Conservation (phyloP, 2,888 invertebrate genomes). For the Salticus scenicus region DNA sequence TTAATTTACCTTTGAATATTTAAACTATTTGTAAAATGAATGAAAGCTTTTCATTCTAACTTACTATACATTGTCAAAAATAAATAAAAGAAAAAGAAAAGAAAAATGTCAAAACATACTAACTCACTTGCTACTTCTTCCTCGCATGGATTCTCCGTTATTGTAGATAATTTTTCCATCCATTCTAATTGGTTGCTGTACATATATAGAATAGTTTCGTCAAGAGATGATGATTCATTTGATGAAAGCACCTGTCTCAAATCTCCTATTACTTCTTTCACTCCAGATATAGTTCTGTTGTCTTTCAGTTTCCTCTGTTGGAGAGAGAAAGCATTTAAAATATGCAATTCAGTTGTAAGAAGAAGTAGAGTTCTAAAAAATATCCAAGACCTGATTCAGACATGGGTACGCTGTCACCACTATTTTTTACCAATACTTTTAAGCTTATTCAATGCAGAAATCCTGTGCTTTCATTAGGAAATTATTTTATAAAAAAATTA, state of each 20-base stretch:
- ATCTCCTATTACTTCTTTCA: conserved; percentile 54
- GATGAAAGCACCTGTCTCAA: conserved; percentile 41
- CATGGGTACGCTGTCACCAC: no score
- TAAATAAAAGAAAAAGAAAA: no score
- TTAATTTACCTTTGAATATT: no score
- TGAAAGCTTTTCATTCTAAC: no score
- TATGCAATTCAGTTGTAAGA: no score
- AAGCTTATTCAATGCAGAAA: no score
- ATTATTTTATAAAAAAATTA: no score
- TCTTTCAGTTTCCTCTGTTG: conserved; percentile 46
- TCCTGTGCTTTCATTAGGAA: no score
- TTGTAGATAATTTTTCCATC: conserved; percentile 38
- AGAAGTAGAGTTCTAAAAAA: background rate
- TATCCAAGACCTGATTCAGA: no score
- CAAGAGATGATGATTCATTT: conserved; percentile 57
- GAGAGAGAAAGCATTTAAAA: conserved; percentile 11
- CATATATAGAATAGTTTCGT: conserved; percentile 62
- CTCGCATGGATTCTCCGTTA: conserved; percentile 29
- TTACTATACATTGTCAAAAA: no score
- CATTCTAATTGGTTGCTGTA: conserved; percentile 63
- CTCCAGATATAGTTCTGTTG: conserved; percentile 30
- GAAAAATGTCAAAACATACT: conserved; percentile 8
- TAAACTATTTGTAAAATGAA: no score
- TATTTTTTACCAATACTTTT: background rate
- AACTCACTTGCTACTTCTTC: background rate